Conservation (phyloP, 2,888 invertebrate genomes). For the Scaptomyza flava region DNA sequence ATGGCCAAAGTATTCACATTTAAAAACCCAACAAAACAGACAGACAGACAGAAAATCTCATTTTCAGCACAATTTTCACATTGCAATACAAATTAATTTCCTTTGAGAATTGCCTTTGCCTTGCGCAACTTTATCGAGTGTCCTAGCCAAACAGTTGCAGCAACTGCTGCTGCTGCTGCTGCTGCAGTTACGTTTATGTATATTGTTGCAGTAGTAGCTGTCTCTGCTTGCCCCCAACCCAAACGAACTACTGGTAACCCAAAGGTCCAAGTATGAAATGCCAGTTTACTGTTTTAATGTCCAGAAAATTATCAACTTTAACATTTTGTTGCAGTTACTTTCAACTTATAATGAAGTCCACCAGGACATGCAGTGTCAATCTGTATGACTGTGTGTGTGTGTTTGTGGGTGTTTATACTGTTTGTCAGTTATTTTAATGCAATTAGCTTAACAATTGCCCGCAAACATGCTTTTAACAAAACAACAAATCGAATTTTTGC, state of each 20-base stretch:
- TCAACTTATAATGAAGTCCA: slow-evolving; percentile 69
- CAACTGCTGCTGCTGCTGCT: slow-evolving; percentile 14
- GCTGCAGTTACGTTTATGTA: slow-evolving; percentile 66
- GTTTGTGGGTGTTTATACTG: slow-evolving; percentile 4
- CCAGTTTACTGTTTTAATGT: slow-evolving; percentile 70
- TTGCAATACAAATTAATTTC: slow-evolving; percentile 77
- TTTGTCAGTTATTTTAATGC: slow-evolving; percentile 52
- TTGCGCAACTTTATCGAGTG: slow-evolving; percentile 73
- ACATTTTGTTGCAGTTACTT: slow-evolving; percentile 51
- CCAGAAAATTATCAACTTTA: slow-evolving; percentile 73
- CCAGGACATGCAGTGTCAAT: slow-evolving; percentile 36
- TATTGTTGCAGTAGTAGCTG: slow-evolving; percentile 55
- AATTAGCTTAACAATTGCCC: slow-evolving; percentile 59
- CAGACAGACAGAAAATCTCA: slow-evolving; percentile 47
- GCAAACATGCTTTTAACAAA: slow-evolving; percentile 20
- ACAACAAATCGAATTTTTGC: slow-evolving; percentile 20
- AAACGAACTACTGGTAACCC: background rate
- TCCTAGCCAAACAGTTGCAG: slow-evolving; percentile 49
- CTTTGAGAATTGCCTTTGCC: slow-evolving; percentile 67
- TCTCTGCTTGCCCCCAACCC: slow-evolving; percentile 7
- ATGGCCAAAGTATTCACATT: slow-evolving; percentile 22
- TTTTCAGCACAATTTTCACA: slow-evolving; percentile 72
- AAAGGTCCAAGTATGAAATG: slow-evolving; percentile 64
- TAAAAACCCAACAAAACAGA: slow-evolving; percentile 25
- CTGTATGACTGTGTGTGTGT: background rate